Conservation (phyloP, 2,888 invertebrate genomes). For the Horisme vitalbata region DNA sequence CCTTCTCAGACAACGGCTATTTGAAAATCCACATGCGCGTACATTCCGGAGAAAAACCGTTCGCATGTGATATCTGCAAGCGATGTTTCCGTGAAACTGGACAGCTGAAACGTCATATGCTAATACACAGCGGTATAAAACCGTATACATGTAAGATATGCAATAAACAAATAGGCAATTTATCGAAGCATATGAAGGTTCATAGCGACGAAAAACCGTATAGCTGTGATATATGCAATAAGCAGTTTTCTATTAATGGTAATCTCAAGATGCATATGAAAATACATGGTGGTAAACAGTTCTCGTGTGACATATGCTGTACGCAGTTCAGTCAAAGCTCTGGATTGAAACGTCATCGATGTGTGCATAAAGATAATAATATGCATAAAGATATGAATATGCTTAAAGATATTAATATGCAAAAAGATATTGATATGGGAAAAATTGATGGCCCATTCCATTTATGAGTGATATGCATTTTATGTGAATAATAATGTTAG, state of each 20-base stretch:
- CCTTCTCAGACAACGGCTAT: conserved; percentile 72
- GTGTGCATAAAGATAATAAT: conserved; percentile 45
- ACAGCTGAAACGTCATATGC: conserved; percentile 64
- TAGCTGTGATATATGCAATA: conserved; percentile 55
- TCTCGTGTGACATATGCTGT: conserved; percentile 49
- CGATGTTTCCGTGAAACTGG: conserved; percentile 65
- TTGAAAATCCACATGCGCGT: conserved; percentile 72
- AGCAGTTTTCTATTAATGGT: conserved; percentile 56
- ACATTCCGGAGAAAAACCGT: conserved; percentile 69
- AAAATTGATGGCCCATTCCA: neutral
- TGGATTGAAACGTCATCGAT: conserved; percentile 53
- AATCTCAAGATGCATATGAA: conserved; percentile 62
- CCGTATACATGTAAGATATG: conserved; percentile 71
- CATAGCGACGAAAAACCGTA: conserved; percentile 60
- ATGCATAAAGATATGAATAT: too few species aligned
- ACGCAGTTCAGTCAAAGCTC: conserved; percentile 55
- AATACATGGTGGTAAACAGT: conserved; percentile 52
- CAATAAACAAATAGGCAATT: conserved; percentile 69
- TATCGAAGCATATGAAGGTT: conserved; percentile 67
- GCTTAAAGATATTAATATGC: too few species aligned
- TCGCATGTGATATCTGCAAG: conserved; percentile 62
- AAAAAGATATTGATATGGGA: neutral
- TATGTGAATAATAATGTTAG: too few species aligned
- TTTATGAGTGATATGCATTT: too few species aligned
- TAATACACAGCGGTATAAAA: conserved; percentile 65